phyloP scores from a whole-genome alignment of 1,140 invertebrate genomes.

The Diachasmimorpha longicaudata region DNA sequence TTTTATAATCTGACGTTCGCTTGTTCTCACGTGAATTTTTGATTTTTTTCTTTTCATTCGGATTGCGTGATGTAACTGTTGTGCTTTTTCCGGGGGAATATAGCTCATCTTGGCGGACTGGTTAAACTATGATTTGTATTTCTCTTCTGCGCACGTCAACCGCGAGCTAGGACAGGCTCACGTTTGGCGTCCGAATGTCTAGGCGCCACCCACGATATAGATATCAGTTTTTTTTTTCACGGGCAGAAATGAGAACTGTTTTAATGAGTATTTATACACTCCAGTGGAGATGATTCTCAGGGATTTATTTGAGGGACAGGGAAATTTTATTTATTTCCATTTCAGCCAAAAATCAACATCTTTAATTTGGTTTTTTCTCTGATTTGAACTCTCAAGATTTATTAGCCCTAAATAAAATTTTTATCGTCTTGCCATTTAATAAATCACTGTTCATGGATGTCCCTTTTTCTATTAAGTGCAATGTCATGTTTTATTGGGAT shows the following conservation, averaged over 20 bases:
- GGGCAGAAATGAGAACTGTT: neutral
- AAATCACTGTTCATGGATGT: no score
- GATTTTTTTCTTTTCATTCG: neutral
- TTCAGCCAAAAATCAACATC: no score
- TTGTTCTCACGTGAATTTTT: neutral
- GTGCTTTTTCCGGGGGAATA: neutral
- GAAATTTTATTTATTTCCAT: no score
- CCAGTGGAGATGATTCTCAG: neutral
- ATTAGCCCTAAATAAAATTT: no score
- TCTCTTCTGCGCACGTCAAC: constrained; percentile 1
- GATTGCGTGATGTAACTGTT: neutral
- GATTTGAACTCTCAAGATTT: no score
- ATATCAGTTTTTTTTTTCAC: neutral
- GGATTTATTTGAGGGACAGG: neutral
- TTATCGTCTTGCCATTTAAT: no score
- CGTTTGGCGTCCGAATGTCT: neutral
- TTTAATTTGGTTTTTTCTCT: no score
- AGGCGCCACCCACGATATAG: neutral
- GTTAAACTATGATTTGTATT: constrained; percentile 6
- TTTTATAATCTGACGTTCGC: neutral
- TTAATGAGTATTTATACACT: neutral
- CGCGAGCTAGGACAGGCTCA: neutral
- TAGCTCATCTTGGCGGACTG: neutral
- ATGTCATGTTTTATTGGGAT: no score
- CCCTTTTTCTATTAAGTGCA: no score